Evolutionary conservation across 2,888 invertebrate genomes (phyloP), one percentile per base, ranked within the genome.

Genomic region (Achlya flavicornis): DNA sequence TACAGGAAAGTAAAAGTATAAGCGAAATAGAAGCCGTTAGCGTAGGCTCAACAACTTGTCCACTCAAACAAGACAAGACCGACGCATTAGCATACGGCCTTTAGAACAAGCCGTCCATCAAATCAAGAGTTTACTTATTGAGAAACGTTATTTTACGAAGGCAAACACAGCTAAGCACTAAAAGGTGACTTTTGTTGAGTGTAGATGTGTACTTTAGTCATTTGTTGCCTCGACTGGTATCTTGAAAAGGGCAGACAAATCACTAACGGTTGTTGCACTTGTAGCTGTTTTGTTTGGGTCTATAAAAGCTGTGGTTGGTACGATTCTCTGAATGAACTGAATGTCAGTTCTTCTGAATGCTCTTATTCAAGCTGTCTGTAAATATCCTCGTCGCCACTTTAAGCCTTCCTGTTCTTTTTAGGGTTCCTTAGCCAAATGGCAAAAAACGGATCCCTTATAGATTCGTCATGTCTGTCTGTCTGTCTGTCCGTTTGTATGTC

Each of bases 31-130:
- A 62, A 72, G 77, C 76, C 77, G 72, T 81, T 78, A 78, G 80
- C 80, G 83, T 85, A 80, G 82, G 83, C 72, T 66, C 70, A 74
- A 57, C 62, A 72, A 76, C 79, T 79, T 83, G 82, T 80, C 81
- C 75, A 78, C 75, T 74, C 66, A 73, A 74, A 57, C 72, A 57
- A 77, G 79, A 84, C 83, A 83, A 78, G 82, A 76, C 73, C 12
- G 41, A 73, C 68, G 71, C 81, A 90, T 92, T 90, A 87, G 77
- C 90, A 91, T 90, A 86, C 75, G 87, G 86, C 90, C 87, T 90
- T 87, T 88, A 73, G 61, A 65, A 72, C 62, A 65, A 71, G 66
- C 79, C 79, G 72, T 71, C 74, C 65, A 69, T 63, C 63, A 62
- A 65, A 62, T 62, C 58, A 66, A 65, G 67, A 66, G 61, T 63